phyloP scores from a whole-genome alignment of 2,888 invertebrate species.

The Eristalinus sepulchralis region DNA sequence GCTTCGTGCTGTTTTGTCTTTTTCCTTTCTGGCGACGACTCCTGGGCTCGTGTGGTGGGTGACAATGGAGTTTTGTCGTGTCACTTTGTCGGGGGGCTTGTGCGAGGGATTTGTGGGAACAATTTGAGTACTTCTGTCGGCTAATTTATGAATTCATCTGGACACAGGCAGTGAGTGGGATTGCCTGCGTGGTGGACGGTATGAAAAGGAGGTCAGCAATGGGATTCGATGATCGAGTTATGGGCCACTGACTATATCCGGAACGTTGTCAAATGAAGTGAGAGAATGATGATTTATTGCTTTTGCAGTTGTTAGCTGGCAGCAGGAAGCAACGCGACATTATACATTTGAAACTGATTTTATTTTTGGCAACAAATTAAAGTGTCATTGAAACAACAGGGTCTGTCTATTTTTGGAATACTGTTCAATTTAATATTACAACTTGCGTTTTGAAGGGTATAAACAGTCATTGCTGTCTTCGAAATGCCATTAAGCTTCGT shows the following conservation, averaged over 20 bases:
- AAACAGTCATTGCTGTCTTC: no score
- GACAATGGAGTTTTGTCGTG: constrained; percentile 26
- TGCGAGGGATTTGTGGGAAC: constrained; percentile 35
- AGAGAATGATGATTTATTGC: background rate
- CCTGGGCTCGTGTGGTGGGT: background rate
- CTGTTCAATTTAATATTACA: no score
- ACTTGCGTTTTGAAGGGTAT: no score
- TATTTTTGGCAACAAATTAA: no score
- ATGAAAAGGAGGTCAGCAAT: constrained; percentile 59
- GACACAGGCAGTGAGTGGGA: background rate
- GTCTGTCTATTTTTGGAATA: no score
- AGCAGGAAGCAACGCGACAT: no score
- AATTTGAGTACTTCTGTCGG: constrained; percentile 59
- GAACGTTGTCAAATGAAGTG: background rate
- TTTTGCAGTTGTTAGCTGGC: background rate
- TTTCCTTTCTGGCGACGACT: constrained; percentile 46
- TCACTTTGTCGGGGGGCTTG: background rate
- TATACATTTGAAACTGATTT: no score
- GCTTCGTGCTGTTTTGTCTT: background rate
- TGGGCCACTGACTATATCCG: background rate
- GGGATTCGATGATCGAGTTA: background rate
- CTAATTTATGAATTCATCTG: constrained; percentile 47
- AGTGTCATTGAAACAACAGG: no score
- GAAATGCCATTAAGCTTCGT: no score
- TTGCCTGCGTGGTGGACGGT: background rate